Evolutionary conservation across 1,140 invertebrate genomes (phyloP), one percentile per base, ranked within the genome.

Genomic region (Papilio xuthus): DNA sequence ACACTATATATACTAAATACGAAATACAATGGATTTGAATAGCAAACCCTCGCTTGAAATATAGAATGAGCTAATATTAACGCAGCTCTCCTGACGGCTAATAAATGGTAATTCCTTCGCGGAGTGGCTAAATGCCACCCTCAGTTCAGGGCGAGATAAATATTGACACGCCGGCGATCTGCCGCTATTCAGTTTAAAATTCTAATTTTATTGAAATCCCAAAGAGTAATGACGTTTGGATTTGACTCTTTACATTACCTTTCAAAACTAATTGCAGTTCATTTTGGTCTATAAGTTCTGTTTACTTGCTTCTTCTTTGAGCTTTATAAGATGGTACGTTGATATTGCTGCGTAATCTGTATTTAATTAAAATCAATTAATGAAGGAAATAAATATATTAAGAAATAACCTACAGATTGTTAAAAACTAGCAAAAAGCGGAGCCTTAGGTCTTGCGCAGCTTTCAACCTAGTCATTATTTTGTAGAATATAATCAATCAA

Each of bases 101-200:
- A 87, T 87, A 83, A 85, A 84, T 82, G 83, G 82, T 83, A 86
- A 86, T 87, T 86, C 82, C 79, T 84, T 84, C 84, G 82, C 80
- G 74, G 79, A 83, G 78, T 78, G 81, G 79, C 80, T 85, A 85
- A 85, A 84, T 85, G 85, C 83, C 79, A 78, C 70, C 80, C 81
- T 79, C 78, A 28, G 78, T 56, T 77, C 72, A 26, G 74, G 32
- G 28, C 18, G 74, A 77, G 82, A 53, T 85, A 86, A 86, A 86
- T 83, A 84, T 86, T 86, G 83, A 85, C 78, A 82, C 70, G 63
- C 74, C 75, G 79, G 78, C 80, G 50, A 76, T 76, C 74, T 60
- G 53, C 53, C 74, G 71, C 74, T 80, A 82, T 84, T 69, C 32
- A 80, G 77, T 83, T 86, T 82, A 82, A 83, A 86, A 82, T 83